Base-by-base conservation (phyloP, 1,140 invertebrate species). In the Trachelipus rathkii region DNA sequence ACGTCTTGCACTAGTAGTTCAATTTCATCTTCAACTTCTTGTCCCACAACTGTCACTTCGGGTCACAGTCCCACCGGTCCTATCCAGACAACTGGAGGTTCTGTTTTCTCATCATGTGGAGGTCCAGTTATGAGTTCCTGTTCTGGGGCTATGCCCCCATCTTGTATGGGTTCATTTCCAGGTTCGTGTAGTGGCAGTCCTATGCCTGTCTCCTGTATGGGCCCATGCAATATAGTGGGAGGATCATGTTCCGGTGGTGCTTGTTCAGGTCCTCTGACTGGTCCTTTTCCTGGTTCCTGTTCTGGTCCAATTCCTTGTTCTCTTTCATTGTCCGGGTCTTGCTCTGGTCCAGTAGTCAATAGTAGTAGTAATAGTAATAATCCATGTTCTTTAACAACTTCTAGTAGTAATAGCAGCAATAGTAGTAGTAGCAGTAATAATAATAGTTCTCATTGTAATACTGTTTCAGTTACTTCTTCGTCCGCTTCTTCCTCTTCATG, bases 111-210 rank as follows among this genome's bases (percentile, higher is more conserved):
- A 15, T 60, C 50, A 19, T 60, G 50, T 60, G 19, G 50, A 4
- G 50, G 50, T 60, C 50, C 50, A 60, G 50, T 60, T 13, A 60
- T 60, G 50, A 60, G 50, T 33, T 74, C 72, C 19, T 68, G 66
- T 44, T 53, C 73, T 6, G 73, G 73, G 13, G 53, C 73, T n/a
- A 75, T 67, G 33, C 73, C 50, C 45, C 50, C 73, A 60, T 60
- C 50, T 60, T 60, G 50, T 60, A 60, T 60, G 50, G 50, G 50
- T 60, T 60, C 50, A 15, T 13, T 60, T 60, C 50, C 50, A 4
- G 50, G 50, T 60, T 60, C 50, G 19, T 60, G 50, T 60, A 60
- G 11, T 3, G 50, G 1, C 33, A 33, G 50, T 60, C 50, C 50
- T 60, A 60, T 60, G 50, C 19, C 50, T 1, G 50, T 2, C 8